Base-by-base conservation (phyloP, 2,113 vertebrate genomes). In the Orthonyx spaldingii region DNA sequence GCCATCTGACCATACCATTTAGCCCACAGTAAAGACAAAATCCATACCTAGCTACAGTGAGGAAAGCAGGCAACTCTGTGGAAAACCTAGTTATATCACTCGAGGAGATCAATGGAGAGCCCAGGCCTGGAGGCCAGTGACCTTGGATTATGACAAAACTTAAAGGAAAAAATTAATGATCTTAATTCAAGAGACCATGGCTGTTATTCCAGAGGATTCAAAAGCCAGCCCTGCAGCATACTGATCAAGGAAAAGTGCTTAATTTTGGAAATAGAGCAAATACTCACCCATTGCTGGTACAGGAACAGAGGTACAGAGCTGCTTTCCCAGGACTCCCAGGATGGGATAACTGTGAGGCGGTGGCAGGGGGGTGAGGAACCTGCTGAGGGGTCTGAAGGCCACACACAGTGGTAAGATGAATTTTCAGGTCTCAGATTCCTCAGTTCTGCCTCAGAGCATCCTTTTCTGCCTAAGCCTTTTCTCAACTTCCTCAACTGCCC, bases 81-180 rank as follows among this genome's bases (percentile, higher is more conserved):
- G 56, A 94, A 94, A 91, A 90, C 63, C 60, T 90, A 95, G 87
- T 95, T 95, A 84, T 78, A 93, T 94, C 75, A 72, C 69, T 94
- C 82, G 83, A 83, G 78, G 81, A 94, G 70, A 96, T 93, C 93
- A 96, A 91, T 82, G 94, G 78, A 85, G 70, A 91, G 28, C 50
- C 78, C 32, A 65, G 85, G 71, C 83, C 82, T 85, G 33, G 79
- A 90, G 84, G 66, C 66, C 91, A 80, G 41, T 60, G 66, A 95
- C 69, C 87, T 79, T 53, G 61, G 74, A 90, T 84, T 94, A 92
- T 91, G 70, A 85, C 75, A 86, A 96, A 95, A 86, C 35, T 91
- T 87, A 85, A 77, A 87, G 27, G 59, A 64, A 95, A 91, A 94
- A 87, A 93, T 59, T 74, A 96, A 93, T n/a, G 27, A 59, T 55